A percentile compares a stretch with the other conserved stretches of the same genome.
These are phyloP conservation scores for Teleogryllus occipitalis DNA, from an alignment of 1,140 invertebrate genomes.

Conservation along the genomic window DNA sequence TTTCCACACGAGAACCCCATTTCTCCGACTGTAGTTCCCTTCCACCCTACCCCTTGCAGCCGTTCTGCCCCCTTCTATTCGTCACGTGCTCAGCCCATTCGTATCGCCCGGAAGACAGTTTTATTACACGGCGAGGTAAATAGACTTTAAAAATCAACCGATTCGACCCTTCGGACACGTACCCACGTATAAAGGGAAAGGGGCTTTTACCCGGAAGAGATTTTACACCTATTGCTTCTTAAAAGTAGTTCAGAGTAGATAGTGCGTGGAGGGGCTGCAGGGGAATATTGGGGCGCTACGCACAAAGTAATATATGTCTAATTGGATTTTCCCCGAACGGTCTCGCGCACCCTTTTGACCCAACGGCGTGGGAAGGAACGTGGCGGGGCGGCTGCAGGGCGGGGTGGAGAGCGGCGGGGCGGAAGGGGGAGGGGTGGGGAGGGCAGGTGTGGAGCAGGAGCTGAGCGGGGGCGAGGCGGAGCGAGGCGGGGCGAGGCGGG, in stretches of 20 bases:
- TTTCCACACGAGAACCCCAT: too few relatives aligned
- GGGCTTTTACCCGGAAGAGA: neutral
- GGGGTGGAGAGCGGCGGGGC: too few relatives aligned
- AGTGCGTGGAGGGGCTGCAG: neutral
- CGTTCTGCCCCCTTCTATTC: neutral
- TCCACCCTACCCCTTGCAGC: neutral
- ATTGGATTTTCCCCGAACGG: neutral
- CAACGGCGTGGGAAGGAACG: too few relatives aligned
- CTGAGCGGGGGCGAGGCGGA: too few relatives aligned
- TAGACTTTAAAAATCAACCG: conserved; percentile 5
- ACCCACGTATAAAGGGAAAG: neutral
- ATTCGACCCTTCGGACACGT: neutral
- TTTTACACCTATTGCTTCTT: neutral
- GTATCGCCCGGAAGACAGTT: neutral
- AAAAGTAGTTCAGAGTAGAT: neutral
- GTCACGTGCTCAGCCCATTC: neutral
- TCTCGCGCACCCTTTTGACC: too few relatives aligned
- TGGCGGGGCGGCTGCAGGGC: too few relatives aligned
- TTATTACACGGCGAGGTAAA: neutral
- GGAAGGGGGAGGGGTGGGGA: too few relatives aligned
- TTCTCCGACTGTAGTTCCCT: too few relatives aligned
- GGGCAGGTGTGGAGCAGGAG: too few relatives aligned
- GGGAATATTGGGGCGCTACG: neutral
- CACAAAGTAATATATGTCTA: conserved; percentile 3
- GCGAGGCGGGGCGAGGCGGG: too few relatives aligned